Base-by-base conservation (phyloP, 1,140 invertebrate species). In the Ridgeia piscesae region DNA sequence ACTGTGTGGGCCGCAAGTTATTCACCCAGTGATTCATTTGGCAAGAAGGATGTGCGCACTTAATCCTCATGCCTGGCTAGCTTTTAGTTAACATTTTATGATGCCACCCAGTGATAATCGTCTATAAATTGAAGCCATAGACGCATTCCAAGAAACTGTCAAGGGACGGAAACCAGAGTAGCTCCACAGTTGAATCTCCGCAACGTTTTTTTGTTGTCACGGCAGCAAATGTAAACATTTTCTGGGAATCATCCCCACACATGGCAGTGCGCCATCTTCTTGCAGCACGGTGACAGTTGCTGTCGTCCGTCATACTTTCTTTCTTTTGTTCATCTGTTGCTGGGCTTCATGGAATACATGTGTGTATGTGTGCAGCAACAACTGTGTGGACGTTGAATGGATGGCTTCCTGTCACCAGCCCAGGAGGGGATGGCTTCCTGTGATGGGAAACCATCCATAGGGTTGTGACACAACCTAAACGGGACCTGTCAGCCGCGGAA, bases 11-110 rank as follows among this genome's bases (percentile, higher is more conserved):
- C 4, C 42, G 11, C 42, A 42, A 42, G 42, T 42, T 42, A 42
- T 77, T 77, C 58, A 77, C 58, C 2, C 58, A 77, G 58, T 77
- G 58, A 77, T 77, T 21, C 58, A 77, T 77, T 21, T 0, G 58
- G 58, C 58, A 27, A 31, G 17, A 9, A 77, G 58, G 58, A 77
- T 77, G 27, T 2, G 27, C 4, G 58, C 58, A 77, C 58, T 77
- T 77, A 77, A 77, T 77, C 58, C 58, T 77, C 58, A 21, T 31
- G 6, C 0, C 58, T 21, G 58, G 58, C 58, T 77, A 77, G 58
- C 58, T 77, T 77, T 77, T 77, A 77, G 58, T 77, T 77, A 77
- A 77, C 58, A 77, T 77, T 77, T 77, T 77, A 77, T 77, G 58
- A 77, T 77, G 58, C 58, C 58, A 77, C 58, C 14, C 58, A 77